phyloP scores from a whole-genome alignment of 2,888 invertebrate genomes.

The Nasonovia ribisnigri region DNA sequence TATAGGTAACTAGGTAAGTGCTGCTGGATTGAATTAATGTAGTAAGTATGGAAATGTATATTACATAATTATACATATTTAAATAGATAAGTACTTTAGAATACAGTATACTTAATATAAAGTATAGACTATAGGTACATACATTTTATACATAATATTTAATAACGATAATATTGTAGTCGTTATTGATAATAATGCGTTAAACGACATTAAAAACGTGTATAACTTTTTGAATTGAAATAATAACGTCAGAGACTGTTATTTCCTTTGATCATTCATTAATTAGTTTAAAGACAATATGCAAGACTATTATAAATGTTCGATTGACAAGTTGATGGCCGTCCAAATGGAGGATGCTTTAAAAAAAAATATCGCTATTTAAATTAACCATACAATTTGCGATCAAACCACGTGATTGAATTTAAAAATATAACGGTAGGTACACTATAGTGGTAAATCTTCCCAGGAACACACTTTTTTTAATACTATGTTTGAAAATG shows the following conservation, averaged over 20 bases:
- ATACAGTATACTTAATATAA: background rate
- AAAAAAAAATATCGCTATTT: slow-evolving; percentile 27
- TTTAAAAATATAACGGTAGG: background rate
- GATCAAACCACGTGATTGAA: background rate
- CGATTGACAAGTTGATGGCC: slow-evolving; percentile 56
- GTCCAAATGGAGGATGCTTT: slow-evolving; percentile 43
- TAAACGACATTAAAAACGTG: background rate
- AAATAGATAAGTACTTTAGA: background rate
- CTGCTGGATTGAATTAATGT: background rate
- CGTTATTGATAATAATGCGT: background rate
- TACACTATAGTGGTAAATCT: background rate
- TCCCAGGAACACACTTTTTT: background rate
- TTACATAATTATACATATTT: background rate
- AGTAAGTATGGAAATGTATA: background rate
- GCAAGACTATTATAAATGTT: slow-evolving; percentile 45
- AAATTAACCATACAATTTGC: slow-evolving; percentile 32
- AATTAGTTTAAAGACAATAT: slow-evolving; percentile 43
- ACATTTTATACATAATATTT: background rate
- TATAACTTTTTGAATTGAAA: background rate
- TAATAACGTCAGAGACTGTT: slow-evolving; percentile 15
- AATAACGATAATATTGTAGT: background rate
- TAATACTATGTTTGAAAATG: background rate
- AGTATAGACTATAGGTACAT: background rate
- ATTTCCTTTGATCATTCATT: slow-evolving; percentile 46
- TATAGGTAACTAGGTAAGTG: background rate